These are phyloP conservation scores for Acrobasis suavella DNA, from an alignment of 2,888 invertebrate genomes.

Conservation along the genomic window DNA sequence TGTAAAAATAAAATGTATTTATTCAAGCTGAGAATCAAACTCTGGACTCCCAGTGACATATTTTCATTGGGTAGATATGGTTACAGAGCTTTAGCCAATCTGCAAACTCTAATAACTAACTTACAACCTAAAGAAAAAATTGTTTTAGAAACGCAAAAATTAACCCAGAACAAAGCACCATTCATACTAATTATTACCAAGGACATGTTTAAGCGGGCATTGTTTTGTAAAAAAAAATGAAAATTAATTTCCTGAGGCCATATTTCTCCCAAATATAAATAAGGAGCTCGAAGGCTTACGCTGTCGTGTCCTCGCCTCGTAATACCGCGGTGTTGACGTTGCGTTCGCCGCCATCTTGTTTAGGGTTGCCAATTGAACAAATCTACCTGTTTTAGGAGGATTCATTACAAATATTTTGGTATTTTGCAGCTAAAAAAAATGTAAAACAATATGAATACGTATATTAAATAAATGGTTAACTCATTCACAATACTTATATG, in stretches of 20 bases:
- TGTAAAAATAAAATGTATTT: too few relatives aligned
- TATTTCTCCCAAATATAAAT: conserved; percentile 45
- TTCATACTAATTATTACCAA: conserved; percentile 21
- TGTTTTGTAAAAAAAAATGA: conserved; percentile 29
- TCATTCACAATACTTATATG: too few relatives aligned
- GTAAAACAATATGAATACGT: too few relatives aligned
- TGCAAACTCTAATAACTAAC: too few relatives aligned
- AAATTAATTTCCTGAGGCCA: conserved; percentile 28
- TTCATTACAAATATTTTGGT: too few relatives aligned
- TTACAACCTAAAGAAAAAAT: too few relatives aligned
- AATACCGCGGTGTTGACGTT: conserved; percentile 67
- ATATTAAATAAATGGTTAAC: too few relatives aligned
- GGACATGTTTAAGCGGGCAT: conserved; percentile 26
- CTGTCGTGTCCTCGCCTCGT: conserved; percentile 69
- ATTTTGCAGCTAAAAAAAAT: too few relatives aligned
- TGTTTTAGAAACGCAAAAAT: background rate
- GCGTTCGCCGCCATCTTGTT: conserved; percentile 25
- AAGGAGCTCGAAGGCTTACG: conserved; percentile 70
- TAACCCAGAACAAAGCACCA: background rate
- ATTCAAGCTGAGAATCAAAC: too few relatives aligned
- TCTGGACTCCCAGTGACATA: too few relatives aligned
- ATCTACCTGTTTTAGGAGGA: background rate
- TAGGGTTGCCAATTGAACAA: conserved; percentile 14
- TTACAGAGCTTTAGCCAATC: too few relatives aligned
- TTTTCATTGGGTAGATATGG: too few relatives aligned